A percentile compares a stretch with the other conserved stretches of the same genome.
Evolutionary conservation across 2,113 vertebrate genomes (phyloP).

Genomic region (Elephas maximus): DNA sequence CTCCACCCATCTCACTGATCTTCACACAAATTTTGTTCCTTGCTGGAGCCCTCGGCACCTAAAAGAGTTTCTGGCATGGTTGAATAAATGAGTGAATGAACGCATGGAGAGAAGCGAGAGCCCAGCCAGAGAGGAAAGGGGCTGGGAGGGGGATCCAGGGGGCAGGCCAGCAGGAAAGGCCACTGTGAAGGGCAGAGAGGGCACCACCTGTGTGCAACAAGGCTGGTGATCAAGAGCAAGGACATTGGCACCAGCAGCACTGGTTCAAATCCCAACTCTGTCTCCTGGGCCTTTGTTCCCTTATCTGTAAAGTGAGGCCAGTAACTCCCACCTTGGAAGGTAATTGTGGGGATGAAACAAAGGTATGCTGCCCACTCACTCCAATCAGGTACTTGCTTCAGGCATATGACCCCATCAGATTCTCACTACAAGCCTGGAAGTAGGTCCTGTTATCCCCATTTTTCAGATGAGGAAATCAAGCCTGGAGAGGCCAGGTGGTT

Average conservation of each 20-base stretch:
- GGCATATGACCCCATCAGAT: neutral
- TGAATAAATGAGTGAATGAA: neutral
- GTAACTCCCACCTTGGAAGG: neutral
- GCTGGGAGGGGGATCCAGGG: neutral
- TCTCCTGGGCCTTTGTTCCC: neutral
- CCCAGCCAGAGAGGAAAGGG: neutral
- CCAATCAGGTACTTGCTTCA: no score
- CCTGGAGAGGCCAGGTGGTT: neutral
- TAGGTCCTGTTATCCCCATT: neutral
- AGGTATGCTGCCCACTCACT: neutral
- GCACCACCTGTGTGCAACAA: neutral
- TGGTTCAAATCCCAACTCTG: neutral
- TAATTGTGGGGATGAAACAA: neutral
- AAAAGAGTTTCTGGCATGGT: neutral
- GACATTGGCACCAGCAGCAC: rapidly evolving
- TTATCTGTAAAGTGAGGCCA: neutral
- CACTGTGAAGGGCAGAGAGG: neutral
- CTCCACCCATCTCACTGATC: neutral
- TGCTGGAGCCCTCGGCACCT: neutral
- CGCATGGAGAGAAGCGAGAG: neutral
- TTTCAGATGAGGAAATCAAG: neutral
- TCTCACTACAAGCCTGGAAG: neutral
- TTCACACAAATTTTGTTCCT: neutral
- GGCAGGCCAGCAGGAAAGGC: neutral
- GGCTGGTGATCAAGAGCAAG: neutral